Percentiles rank a stretch among this genome's conserved stretches.
phyloP scores from a whole-genome alignment of 1,140 invertebrate species.

The Drosophila leontia region DNA sequence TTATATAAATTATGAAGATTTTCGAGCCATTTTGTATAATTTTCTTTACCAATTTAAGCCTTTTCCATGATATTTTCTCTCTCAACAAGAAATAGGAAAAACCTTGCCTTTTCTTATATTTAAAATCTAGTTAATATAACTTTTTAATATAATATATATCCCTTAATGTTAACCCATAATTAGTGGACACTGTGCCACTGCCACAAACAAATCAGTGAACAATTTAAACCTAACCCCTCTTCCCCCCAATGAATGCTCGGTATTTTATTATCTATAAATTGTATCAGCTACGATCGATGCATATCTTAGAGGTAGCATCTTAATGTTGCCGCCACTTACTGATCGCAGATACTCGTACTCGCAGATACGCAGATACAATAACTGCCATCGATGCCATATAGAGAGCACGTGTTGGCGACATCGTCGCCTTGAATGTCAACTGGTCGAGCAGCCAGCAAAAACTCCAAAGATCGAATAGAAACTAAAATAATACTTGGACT shows the following conservation, averaged over 20 bases:
- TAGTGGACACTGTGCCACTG: slow-evolving; percentile 23
- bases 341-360: slow-evolving; percentile 18
- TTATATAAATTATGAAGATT: neutral
- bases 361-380: slow-evolving; percentile 25
- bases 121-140: neutral
- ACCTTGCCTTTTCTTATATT: neutral
- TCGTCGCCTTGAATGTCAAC: slow-evolving; percentile 73
- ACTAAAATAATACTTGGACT: slow-evolving; percentile 53
- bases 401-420: slow-evolving; percentile 65
- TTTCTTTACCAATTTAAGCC: neutral
- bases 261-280: slow-evolving; percentile 76
- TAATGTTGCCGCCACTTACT: slow-evolving; percentile 44
- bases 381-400: slow-evolving; percentile 41
- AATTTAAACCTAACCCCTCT: neutral
- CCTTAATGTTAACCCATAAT: neutral
- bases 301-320: slow-evolving; percentile 69
- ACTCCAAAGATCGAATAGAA: slow-evolving; percentile 18
- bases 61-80: neutral
- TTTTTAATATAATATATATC: too few relatives aligned
- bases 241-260: slow-evolving; percentile 6
- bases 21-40: neutral
- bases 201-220: slow-evolving; percentile 14
- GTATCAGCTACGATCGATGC: slow-evolving; percentile 61
- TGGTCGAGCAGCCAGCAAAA: slow-evolving; percentile 33
- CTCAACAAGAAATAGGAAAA: neutral